Percentiles rank a stretch among this genome's conserved stretches.
These are phyloP conservation scores for Haliclona indistincta DNA, from an alignment of 37 sponge, comb jelly and placozoan species.

Conservation along the genomic window DNA sequence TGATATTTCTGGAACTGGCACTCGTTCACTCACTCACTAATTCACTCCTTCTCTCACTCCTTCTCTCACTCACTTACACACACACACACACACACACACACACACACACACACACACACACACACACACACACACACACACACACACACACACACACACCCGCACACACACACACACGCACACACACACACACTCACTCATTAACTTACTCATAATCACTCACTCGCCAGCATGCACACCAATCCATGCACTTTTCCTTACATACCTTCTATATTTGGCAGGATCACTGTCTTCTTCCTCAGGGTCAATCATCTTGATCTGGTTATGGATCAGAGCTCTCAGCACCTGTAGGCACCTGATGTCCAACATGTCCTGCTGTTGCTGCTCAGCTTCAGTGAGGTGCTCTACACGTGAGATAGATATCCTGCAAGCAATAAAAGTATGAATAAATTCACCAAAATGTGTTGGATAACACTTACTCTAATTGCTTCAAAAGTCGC, in stretches of 20 bases:
- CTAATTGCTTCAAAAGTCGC: slow-evolving; percentile 4
- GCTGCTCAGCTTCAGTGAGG: slow-evolving; percentile 27
- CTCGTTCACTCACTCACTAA: neutral
- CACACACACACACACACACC: slow-evolving; percentile 7
- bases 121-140: slow-evolving; percentile 11
- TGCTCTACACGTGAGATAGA: slow-evolving; percentile 6
- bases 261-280: slow-evolving; percentile 3
- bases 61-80: too few relatives aligned
- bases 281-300: slow-evolving; percentile 47
- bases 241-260: neutral
- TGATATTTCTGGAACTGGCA: neutral
- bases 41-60: neutral
- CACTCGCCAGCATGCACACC: neutral
- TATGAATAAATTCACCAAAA: neutral
- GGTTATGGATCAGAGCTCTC: slow-evolving; percentile 72
- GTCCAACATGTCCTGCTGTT: slow-evolving; percentile 34
- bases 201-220: neutral
- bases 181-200: slow-evolving; percentile 6
- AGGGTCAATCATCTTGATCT: slow-evolving; percentile 65
- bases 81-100: slow-evolving; percentile 9
- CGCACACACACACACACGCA: neutral
- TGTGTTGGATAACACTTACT: neutral
- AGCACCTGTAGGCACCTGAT: slow-evolving; percentile 63
- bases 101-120: slow-evolving; percentile 22
- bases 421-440: neutral